Conservation (phyloP, 2,113 vertebrate species). For the Delphinapterus leucas region DNA sequence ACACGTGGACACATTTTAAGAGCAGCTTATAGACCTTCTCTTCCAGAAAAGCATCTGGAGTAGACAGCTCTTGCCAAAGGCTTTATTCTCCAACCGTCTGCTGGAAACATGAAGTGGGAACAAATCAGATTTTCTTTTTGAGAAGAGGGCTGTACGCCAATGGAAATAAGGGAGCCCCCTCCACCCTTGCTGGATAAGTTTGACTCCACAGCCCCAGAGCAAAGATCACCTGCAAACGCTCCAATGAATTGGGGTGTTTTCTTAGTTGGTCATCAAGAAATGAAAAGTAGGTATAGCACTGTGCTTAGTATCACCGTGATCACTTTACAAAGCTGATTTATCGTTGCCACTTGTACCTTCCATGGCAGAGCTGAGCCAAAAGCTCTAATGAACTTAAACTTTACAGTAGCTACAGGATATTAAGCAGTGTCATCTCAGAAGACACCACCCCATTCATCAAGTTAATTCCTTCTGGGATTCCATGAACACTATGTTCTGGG, state of each 20-base stretch:
- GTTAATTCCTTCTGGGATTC: slow-evolving; percentile 27
- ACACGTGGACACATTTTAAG: not conserved
- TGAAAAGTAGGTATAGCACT: not conserved
- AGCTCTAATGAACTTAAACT: slow-evolving; percentile 30
- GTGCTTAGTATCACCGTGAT: not conserved
- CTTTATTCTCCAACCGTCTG: not conserved
- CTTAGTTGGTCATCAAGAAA: not conserved
- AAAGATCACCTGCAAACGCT: not conserved
- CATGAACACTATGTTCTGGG: not conserved
- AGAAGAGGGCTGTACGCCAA: not conserved
- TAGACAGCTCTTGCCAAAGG: not conserved
- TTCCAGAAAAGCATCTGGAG: not conserved
- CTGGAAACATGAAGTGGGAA: not conserved
- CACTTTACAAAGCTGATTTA: not conserved
- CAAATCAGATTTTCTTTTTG: not conserved
- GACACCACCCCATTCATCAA: not conserved
- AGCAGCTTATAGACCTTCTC: not conserved
- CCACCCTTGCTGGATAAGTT: not conserved
- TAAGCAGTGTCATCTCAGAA: not conserved
- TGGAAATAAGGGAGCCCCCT: not conserved
- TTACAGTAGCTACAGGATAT: slow-evolving; percentile 34
- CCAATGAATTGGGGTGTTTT: not conserved
- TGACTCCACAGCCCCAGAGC: not conserved
- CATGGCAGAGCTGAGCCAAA: not conserved
- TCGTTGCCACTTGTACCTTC: not conserved